Conservation (phyloP, 2,113 vertebrate genomes). For the Pedionomus torquatus region DNA sequence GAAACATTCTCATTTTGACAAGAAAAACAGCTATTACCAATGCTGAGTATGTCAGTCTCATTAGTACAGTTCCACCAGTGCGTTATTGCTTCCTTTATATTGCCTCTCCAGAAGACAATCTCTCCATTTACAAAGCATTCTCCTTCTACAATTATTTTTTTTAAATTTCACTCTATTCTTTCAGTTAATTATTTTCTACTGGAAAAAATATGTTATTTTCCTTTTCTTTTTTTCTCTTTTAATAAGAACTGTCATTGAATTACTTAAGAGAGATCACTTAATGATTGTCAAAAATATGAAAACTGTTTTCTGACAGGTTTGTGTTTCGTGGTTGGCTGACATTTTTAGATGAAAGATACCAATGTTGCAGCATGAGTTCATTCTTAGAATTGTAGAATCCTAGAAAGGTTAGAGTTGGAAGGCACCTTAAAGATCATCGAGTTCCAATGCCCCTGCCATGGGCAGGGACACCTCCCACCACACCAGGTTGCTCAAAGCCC, state of each 20-base stretch:
- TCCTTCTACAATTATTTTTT: background rate
- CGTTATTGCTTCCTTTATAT: background rate
- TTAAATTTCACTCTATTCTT: background rate
- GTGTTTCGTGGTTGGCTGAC: background rate
- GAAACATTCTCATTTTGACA: background rate
- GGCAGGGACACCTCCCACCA: too few relatives aligned
- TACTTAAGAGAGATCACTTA: background rate
- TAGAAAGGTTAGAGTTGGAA: too few relatives aligned
- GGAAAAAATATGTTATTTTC: background rate
- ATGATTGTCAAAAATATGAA: background rate
- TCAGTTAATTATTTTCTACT: background rate
- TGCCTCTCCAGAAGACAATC: background rate
- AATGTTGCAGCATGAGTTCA: background rate
- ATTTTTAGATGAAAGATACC: background rate
- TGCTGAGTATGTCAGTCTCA: background rate
- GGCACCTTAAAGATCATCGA: too few relatives aligned
- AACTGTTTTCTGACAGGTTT: background rate
- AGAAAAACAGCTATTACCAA: background rate
- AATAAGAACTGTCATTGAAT: background rate
- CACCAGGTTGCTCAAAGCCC: too few relatives aligned
- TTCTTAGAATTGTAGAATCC: too few relatives aligned
- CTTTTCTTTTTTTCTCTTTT: background rate
- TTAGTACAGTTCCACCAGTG: background rate
- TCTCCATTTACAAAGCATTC: background rate
- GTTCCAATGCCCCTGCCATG: too few relatives aligned